Base-by-base conservation (phyloP, 2,888 invertebrate species). In the Xestoiulus laeticollis region DNA sequence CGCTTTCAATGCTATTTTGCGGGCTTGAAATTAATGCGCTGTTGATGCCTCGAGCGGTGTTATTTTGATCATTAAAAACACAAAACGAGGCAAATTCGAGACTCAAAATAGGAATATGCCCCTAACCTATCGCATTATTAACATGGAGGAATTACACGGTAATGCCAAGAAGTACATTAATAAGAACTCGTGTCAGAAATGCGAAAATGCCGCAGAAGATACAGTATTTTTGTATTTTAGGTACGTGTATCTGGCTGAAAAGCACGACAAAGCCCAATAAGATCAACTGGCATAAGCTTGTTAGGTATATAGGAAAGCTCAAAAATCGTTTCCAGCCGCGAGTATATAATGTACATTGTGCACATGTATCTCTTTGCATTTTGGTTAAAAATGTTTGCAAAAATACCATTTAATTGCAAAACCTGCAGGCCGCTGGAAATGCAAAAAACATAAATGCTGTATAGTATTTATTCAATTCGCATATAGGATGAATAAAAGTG, bases 41-140 rank as follows among this genome's bases (percentile, higher is more conserved):
- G 68, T 68, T 68, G 26, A 68, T 68, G 68, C 68, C 68, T 12
- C 68, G 26, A 68, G 68, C 68, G 26, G 68, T 22, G 59, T 68
- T 26, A 68, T 68, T 68, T 68, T 68, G 26, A 68, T 68, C 68
- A 68, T 68, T 68, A 68, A 68, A 68, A 68, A 68, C 68, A 68
- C 68, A 68, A 68, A 68, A 68, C 26, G 68, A 68, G 26, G 68
- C 68, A 68, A 68, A 68, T 68, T 68, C 68, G 26, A 68, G 68
- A 26, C 68, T 68, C 59, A 22, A n/a, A n/a, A 16, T n/a, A 53
- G 53, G n/a, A 1, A 4, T 53, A 26, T 68, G 68, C 68, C 68
- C 26, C 68, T 26, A 26, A 68, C 68, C 22, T 26, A 26, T 68
- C 26, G 68, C 68, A 26, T 26, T 68, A 68, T 68, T 68, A 22